Percentiles rank a stretch among this genome's conserved stretches.
Conservation (phyloP, 1,140 invertebrate species). For the Macrobrachium rosenbergii region DNA sequence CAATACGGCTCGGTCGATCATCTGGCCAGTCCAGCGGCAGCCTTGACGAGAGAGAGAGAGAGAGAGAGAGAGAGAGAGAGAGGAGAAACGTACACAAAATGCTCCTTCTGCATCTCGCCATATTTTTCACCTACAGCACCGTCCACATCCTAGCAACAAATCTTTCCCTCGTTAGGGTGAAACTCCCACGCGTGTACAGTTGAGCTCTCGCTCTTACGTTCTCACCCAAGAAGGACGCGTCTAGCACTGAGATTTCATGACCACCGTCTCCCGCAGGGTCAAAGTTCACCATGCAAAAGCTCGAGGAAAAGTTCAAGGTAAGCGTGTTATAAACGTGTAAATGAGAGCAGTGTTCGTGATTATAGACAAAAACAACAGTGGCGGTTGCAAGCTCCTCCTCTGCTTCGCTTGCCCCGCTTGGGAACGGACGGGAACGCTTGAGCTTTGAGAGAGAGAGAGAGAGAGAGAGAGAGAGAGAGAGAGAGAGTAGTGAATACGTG, state of each 20-base stretch:
- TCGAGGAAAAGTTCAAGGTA: slow-evolving; percentile 14
- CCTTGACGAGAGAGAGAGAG: slow-evolving; percentile 3
- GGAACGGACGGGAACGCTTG: background rate
- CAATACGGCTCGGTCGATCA: background rate
- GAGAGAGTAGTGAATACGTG: background rate
- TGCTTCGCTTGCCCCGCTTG: too few species aligned
- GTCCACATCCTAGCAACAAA: too few species aligned
- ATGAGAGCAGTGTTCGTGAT: slow-evolving; percentile 25
- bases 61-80: slow-evolving; percentile 8
- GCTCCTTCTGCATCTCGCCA: background rate
- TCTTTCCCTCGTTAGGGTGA: too few species aligned
- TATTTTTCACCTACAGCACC: too few species aligned
- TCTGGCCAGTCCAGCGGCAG: background rate
- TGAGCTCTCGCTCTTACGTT: too few species aligned
- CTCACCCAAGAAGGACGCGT: too few species aligned
- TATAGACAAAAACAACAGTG: slow-evolving; percentile 14
- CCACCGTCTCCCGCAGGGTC: slow-evolving; percentile 6
- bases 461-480: background rate
- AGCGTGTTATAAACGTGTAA: slow-evolving; percentile 23
- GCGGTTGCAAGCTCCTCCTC: too few species aligned
- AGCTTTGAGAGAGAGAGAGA: too few species aligned
- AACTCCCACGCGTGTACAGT: too few species aligned
- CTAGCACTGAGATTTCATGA: background rate
- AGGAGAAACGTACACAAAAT: background rate
- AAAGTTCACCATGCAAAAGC: slow-evolving; percentile 17